Percentiles rank a stretch among this genome's conserved stretches.
Evolutionary conservation across 2,113 vertebrate species (phyloP).

Genomic region (Bos javanicus): DNA sequence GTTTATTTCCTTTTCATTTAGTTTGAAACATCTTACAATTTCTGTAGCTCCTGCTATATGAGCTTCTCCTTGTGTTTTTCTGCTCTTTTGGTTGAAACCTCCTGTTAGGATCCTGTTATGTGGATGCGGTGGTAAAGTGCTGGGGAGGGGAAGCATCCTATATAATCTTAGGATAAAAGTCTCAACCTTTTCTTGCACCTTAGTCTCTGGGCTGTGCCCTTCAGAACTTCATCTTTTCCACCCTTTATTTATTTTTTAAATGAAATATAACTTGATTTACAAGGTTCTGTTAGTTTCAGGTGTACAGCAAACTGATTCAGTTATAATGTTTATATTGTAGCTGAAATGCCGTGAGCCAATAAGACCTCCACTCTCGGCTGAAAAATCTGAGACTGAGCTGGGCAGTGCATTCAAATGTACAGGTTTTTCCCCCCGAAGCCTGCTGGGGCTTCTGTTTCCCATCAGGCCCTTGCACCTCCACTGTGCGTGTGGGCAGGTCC

Average conservation of each 20-base stretch:
- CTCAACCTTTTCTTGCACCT: neutral
- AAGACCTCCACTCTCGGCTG: neutral
- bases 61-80: neutral
- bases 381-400: neutral
- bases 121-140: neutral
- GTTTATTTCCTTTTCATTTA: constrained; percentile 21
- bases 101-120: neutral
- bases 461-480: neutral
- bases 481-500: neutral
- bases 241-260: neutral
- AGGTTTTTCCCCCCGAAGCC: neutral
- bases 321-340: neutral
- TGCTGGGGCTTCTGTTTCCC: neutral
- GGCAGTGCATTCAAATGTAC: neutral
- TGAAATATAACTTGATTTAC: neutral
- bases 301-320: neutral
- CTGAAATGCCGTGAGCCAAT: neutral
- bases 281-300: neutral
- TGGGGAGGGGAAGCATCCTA: neutral
- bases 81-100: neutral
- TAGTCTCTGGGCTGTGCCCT: neutral
- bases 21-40: neutral
- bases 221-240: neutral
- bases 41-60: neutral
- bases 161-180: neutral